Conservation (phyloP, 2,888 invertebrate genomes). For the Pecten maximus region DNA sequence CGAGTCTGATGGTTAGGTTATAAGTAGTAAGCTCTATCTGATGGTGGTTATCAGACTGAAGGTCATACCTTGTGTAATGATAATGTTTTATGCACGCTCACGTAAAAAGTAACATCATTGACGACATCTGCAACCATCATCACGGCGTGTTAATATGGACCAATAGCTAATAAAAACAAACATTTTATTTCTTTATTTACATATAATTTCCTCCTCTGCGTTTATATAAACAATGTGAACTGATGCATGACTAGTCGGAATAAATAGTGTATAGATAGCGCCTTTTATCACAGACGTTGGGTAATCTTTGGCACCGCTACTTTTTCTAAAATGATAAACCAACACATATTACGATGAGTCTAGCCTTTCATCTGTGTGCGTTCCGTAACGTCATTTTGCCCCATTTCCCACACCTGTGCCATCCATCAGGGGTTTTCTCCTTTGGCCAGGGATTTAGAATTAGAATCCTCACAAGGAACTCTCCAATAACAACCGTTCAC, state of each 20-base stretch:
- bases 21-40: too few relatives aligned
- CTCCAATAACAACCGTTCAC: not conserved
- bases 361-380: not conserved
- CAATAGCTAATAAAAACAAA: not conserved
- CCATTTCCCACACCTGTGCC: not conserved
- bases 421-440: not conserved
- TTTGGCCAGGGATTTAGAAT: not conserved
- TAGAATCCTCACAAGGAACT: not conserved
- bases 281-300: not conserved
- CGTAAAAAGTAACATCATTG: not conserved
- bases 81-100: not conserved
- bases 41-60: too few relatives aligned
- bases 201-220: not conserved
- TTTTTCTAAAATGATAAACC: not conserved
- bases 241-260: not conserved
- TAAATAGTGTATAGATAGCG: not conserved
- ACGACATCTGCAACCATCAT: not conserved
- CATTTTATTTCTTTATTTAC: not conserved
- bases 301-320: not conserved
- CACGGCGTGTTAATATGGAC: not conserved
- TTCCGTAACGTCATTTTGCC: conserved; percentile 8
- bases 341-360: not conserved
- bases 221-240: not conserved
- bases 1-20: too few relatives aligned
- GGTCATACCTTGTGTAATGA: not conserved